These are phyloP conservation scores for Rotaria magnacalcarata DNA, from an alignment of 2,888 invertebrate species.

Conservation along the genomic window DNA sequence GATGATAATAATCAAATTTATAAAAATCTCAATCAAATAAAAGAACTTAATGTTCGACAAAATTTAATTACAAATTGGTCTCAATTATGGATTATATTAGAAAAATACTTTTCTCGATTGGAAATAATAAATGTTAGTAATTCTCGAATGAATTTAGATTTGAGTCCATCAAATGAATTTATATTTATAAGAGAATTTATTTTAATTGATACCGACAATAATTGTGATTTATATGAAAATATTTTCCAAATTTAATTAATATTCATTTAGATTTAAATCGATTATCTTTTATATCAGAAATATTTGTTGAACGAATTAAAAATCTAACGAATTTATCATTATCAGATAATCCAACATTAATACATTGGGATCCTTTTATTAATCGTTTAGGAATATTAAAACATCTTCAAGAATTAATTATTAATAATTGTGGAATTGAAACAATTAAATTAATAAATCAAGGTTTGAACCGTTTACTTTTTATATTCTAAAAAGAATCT, in stretches of 20 bases:
- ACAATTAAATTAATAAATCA: background rate
- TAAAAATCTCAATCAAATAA: background rate
- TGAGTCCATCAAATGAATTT: background rate
- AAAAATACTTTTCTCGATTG: background rate
- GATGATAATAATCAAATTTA: background rate
- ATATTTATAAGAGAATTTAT: background rate
- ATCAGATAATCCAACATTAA: background rate
- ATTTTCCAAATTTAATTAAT: background rate
- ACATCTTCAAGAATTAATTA: background rate
- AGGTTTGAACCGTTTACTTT: background rate
- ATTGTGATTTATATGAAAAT: background rate
- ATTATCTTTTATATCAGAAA: background rate
- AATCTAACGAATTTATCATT: background rate
- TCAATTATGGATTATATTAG: background rate
- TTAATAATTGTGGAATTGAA: constrained; percentile 1
- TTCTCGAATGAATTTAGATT: background rate
- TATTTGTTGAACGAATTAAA: background rate
- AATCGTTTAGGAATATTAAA: background rate
- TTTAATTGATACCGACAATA: background rate
- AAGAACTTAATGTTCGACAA: constrained; percentile 1
- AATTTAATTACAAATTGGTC: background rate
- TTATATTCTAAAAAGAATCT: too few relatives aligned
- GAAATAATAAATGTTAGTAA: background rate
- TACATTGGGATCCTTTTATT: background rate
- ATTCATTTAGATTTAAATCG: background rate